Base-by-base conservation (phyloP, 2,113 vertebrate genomes). In the Silurus asotus region DNA sequence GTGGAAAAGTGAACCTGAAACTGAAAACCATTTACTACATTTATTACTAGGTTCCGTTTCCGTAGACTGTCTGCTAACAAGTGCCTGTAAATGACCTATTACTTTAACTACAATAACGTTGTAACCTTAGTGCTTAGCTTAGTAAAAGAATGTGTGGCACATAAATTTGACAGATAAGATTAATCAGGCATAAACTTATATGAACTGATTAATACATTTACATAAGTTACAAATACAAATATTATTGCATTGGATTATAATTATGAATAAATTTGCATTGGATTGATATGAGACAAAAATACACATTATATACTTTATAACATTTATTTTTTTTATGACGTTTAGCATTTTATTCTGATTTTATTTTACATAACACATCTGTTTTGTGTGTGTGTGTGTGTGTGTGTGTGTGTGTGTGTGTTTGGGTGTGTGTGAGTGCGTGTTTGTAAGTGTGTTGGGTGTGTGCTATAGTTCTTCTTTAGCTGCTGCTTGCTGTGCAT, bases 401-500 rank as follows among this genome's bases (percentile, higher is more conserved):
- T 37, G 23, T n/a, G 62, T 64, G 23, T 74, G 70, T 69, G 13
- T 37, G 23, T 10, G 62, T 64, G 23, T 19, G 28, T 14, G 69
- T 20, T 8, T 56, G 55, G 8, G 55, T 56, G 55, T 0, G 55
- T 56, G 55, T 56, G 55, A 9, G 55, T 56, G 55, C 13, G 5
- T 74, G 70, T 74, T 19, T 74, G 70, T 56, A 17, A 15, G 25
- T 25, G 25, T 23, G 15, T 48, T 37, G 37, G 37, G 28, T 70
- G 59, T 64, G n/a, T 10, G 23, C 48, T 88, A 92, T 1, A 91
- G 87, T 65, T 92, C 91, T 1, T 89, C 89, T 87, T 92, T 92
- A 37, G 23, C 25, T 67, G 93, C 90, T 25, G 88, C 90, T 90
- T 93, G 92, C 55, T 92, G 69, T 7, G 90, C 56, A 72, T 95